A percentile compares a stretch with the other conserved stretches of the same genome.
Evolutionary conservation across 2,888 invertebrate species (phyloP).

Genomic region (Cremastinae sp.): DNA sequence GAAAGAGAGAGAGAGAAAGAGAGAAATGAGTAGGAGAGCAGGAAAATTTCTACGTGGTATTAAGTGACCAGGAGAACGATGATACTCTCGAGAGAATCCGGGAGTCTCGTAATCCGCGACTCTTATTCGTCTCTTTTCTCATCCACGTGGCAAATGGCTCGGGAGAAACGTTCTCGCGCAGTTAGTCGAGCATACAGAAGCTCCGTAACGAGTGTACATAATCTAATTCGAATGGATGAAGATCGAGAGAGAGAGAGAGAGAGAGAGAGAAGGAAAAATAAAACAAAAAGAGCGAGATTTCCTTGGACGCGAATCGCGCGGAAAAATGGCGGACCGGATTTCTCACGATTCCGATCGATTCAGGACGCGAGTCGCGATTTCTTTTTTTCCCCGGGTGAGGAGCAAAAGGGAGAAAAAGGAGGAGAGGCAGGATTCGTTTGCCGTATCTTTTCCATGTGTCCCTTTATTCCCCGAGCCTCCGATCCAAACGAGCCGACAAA

Average conservation of each 20-base stretch:
- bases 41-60: conserved; percentile 24
- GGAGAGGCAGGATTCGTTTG: conserved; percentile 25
- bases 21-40: conserved; percentile 2
- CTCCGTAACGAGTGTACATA: conserved; percentile 33
- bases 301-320: conserved; percentile 15
- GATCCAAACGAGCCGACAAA: conserved; percentile 61
- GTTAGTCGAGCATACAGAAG: conserved; percentile 39
- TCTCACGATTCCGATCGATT: conserved; percentile 64
- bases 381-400: conserved; percentile 28
- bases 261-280: neutral
- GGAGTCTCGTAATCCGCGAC: conserved; percentile 10
- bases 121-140: neutral
- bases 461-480: conserved; percentile 33
- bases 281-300: conserved; percentile 33
- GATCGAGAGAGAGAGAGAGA: conserved; percentile 20
- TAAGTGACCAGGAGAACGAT: conserved; percentile 31
- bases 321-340: conserved; percentile 22
- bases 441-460: conserved; percentile 36
- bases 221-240: conserved; percentile 40
- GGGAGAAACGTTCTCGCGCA: conserved; percentile 23
- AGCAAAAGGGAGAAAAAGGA: conserved; percentile 36
- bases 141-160: conserved; percentile 4
- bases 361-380: conserved; percentile 44
- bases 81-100: conserved; percentile 29
- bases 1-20: neutral